Conservation (phyloP, 2,113 vertebrate species). For the Typhlomys cinereus region DNA sequence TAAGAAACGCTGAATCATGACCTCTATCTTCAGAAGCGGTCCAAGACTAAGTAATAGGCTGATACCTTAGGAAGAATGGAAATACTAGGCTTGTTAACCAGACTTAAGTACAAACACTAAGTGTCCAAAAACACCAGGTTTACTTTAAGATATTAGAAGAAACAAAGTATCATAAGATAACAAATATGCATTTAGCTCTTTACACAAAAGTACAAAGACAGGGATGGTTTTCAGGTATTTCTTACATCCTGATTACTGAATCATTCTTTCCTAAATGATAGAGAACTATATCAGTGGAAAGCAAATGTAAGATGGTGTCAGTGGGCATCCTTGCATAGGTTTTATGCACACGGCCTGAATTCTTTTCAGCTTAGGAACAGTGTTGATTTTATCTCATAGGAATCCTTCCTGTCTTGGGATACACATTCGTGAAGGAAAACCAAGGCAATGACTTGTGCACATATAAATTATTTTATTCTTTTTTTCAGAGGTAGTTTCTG, state of each 20-base stretch:
- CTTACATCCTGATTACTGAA: background rate
- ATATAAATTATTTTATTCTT: conserved; percentile 33
- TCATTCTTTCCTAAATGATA: background rate
- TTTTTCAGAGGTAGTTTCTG: conserved; percentile 32
- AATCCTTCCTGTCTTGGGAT: conserved; percentile 16
- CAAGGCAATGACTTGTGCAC: background rate
- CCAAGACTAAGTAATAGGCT: background rate
- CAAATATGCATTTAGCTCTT: background rate
- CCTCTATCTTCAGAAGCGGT: background rate
- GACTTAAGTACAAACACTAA: background rate
- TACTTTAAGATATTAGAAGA: background rate
- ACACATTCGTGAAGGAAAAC: conserved; percentile 2
- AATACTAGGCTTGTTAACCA: background rate
- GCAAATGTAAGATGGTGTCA: conserved; percentile 1
- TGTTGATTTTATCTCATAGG: background rate
- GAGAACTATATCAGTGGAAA: background rate
- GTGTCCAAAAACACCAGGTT: background rate
- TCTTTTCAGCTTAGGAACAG: background rate
- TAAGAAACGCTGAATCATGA: background rate
- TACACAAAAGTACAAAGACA: background rate
- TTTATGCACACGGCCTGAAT: background rate
- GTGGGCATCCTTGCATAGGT: background rate
- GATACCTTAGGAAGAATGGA: background rate
- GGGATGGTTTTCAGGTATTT: background rate
- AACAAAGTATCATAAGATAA: background rate